phyloP scores from a whole-genome alignment of 2,797 vertebrate genomes.

The Acridotheres tristis region DNA sequence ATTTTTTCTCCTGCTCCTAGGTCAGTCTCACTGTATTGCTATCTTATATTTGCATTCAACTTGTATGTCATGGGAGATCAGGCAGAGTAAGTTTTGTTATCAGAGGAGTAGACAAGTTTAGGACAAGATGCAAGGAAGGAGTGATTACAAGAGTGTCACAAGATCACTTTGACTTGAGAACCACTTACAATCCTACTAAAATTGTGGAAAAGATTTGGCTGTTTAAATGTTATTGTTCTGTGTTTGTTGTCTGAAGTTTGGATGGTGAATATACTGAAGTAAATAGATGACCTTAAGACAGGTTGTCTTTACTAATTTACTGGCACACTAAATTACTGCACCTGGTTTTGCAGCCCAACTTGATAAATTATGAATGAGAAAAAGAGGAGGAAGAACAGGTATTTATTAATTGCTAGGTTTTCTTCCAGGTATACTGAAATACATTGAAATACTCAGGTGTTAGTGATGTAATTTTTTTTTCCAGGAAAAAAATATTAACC shows the following conservation, averaged over 20 bases:
- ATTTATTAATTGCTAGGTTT: background rate
- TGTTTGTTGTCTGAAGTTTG: background rate
- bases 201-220: accelerated
- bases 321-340: background rate
- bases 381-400: background rate
- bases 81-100: background rate
- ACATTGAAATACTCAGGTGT: background rate
- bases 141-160: background rate
- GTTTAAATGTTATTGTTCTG: background rate
- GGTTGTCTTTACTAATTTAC: background rate
- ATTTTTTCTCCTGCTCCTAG: background rate
- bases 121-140: background rate
- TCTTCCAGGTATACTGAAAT: background rate
- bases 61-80: background rate
- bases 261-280: background rate
- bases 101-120: background rate
- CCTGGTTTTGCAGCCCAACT: background rate
- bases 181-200: background rate
- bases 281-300: background rate
- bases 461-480: background rate
- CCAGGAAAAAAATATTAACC: accelerated
- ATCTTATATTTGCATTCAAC: background rate
- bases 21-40: background rate
- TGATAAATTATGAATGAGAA: background rate
- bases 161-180: background rate